Conservation (phyloP, 1,140 invertebrate genomes). For the Drosophila asahinai region DNA sequence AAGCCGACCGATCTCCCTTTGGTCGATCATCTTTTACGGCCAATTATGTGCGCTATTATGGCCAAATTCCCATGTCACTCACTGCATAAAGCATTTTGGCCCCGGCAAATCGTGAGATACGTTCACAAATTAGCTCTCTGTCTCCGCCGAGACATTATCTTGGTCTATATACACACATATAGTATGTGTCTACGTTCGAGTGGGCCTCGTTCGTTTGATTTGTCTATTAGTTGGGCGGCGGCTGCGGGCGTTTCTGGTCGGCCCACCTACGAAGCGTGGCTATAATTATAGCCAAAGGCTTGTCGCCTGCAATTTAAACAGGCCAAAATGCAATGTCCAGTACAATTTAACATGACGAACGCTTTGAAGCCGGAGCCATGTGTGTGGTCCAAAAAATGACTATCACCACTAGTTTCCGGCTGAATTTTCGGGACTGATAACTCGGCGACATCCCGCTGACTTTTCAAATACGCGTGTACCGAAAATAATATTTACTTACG, state of each 20-base stretch:
- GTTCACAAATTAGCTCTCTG: constrained; percentile 78
- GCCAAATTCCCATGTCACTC: constrained; percentile 82
- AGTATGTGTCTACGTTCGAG: background rate
- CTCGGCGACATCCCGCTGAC: constrained; percentile 30
- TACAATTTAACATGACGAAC: constrained; percentile 63
- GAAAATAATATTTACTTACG: constrained; percentile 17
- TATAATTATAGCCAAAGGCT: constrained; percentile 81
- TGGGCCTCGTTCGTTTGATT: constrained; percentile 60
- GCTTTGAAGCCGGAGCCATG: constrained; percentile 64
- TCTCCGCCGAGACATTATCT: constrained; percentile 52
- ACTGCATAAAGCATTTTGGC: constrained; percentile 66
- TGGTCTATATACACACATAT: constrained; percentile 16
- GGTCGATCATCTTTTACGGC: constrained; percentile 58
- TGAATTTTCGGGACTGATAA: constrained; percentile 25
- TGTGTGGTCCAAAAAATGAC: constrained; percentile 27
- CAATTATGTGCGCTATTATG: constrained; percentile 80
- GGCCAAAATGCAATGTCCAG: constrained; percentile 48
- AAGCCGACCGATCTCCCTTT: constrained; percentile 52
- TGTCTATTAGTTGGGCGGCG: constrained; percentile 57
- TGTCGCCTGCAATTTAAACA: constrained; percentile 71
- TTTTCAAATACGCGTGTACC: background rate
- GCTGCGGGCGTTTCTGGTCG: constrained; percentile 7
- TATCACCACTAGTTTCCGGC: constrained; percentile 47
- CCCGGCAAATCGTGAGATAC: constrained; percentile 67
- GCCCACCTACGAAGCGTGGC: constrained; percentile 74